Evolutionary conservation across 2,797 vertebrate genomes (phyloP).

Genomic region (Myoxocephalus aenaeus): DNA sequence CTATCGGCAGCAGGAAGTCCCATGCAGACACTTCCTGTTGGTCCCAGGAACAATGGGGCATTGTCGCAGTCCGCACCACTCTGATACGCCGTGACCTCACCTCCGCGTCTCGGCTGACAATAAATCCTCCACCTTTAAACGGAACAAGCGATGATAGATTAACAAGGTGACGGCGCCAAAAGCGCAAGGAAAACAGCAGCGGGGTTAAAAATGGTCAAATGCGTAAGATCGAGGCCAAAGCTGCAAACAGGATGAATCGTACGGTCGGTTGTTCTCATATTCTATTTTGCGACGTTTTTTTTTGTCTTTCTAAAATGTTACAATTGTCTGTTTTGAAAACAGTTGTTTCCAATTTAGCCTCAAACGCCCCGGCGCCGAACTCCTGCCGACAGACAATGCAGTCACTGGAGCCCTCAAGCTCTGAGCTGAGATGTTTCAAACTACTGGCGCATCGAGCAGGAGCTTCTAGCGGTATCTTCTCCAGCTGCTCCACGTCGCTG

Average conservation of each 20-base stretch:
- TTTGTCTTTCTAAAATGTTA: conserved; percentile 19
- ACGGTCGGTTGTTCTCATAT: conserved; percentile 16
- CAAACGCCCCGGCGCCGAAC: conserved; percentile 14
- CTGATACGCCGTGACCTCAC: conserved; percentile 86
- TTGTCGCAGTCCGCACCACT: conserved; percentile 75
- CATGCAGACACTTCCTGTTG: conserved; percentile 84
- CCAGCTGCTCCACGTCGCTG: conserved; percentile 26
- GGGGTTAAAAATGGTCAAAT: conserved; percentile 39
- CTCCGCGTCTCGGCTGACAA: conserved; percentile 80
- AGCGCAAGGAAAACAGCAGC: conserved; percentile 21
- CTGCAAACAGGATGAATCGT: neutral
- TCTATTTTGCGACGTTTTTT: conserved; percentile 17
- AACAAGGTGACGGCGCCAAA: conserved; percentile 72
- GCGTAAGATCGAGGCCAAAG: conserved; percentile 4
- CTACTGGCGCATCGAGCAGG: conserved; percentile 18
- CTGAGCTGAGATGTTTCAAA: conserved; percentile 15
- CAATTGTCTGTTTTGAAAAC: neutral
- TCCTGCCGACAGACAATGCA: conserved; percentile 5
- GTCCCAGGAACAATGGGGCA: conserved; percentile 84
- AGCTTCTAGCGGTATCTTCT: conserved; percentile 23
- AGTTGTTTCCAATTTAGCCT: conserved; percentile 18
- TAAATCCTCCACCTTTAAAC: conserved; percentile 85
- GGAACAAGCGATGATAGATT: conserved; percentile 79
- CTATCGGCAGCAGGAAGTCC: conserved; percentile 85
- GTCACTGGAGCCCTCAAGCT: neutral